Base-by-base conservation (phyloP, 2,888 invertebrate species). In the Apoda limacodes region DNA sequence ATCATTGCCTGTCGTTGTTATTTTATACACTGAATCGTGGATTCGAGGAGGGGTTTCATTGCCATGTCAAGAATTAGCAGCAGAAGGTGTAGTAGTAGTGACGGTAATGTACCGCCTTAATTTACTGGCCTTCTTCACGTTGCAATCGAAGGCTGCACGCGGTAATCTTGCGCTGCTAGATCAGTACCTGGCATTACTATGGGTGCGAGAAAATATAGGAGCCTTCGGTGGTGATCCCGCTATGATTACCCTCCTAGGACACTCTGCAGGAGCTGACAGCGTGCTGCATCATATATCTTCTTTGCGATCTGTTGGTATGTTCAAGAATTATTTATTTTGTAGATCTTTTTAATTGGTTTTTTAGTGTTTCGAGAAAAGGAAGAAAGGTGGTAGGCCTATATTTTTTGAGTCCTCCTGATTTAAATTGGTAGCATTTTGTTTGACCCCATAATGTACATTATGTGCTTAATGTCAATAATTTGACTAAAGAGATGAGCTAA, bases 111-210 rank as follows among this genome's bases (percentile, higher is more conserved):
- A 88, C 60, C 82, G 91, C 15, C 81, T 86, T 17, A 88, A 90
- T 50, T 76, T 89, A 14, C 85, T 90, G 42, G 88, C 87, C 3
- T 89, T 88, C 68, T 84, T 89, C 39, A 83, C 82, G 15, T 57
- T 86, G 39, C 82, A 78, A 17, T 70, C 74, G 5, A 45, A 63
- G 22, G 72, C 80, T 42, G 85, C 86, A 3, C 85, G 90, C 1
- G 95, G 95, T 0, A 96, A 96, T 64, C 85, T 92, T 36, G 95
- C 94, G 1, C 66, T 96, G 28, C 85, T 90, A 46, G 95, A 96
- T 64, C 93, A 95, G 55, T 87, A 89, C 49, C 69, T 93, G 60
- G 93, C 91, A 1, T 67, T 96, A 33, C 53, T 87, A 24, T 91
- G 92, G 92, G 80, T 90, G 2, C 83, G 86, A 37, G 86, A 89